Conservation (phyloP, 2,888 invertebrate species). For the Spicauda simplicius region DNA sequence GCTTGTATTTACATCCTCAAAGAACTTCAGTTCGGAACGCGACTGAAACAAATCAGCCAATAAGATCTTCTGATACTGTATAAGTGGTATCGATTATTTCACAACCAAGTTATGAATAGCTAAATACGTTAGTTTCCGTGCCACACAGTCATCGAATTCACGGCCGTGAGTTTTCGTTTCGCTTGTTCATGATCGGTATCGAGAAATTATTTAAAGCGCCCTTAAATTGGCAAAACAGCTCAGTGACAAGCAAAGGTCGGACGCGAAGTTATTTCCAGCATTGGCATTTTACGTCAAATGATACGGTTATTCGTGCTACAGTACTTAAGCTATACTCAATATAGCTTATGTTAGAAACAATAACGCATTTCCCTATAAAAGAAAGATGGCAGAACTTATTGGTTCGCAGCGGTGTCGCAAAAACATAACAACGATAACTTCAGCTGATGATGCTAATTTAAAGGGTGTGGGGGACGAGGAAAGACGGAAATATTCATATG, state of each 20-base stretch:
- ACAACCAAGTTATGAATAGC: neutral
- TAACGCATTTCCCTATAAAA: too few relatives aligned
- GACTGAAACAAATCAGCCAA: neutral
- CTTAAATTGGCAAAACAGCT: neutral
- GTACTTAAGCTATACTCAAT: too few relatives aligned
- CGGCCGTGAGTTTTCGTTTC: conserved; percentile 8
- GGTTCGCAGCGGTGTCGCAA: too few relatives aligned
- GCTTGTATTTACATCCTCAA: too few relatives aligned
- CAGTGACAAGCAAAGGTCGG: conserved; percentile 12
- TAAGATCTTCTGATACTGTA: neutral
- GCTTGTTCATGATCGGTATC: conserved; percentile 4
- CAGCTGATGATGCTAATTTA: too few relatives aligned
- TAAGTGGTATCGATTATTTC: neutral
- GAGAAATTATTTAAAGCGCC: conserved; percentile 9
- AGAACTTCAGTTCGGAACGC: neutral
- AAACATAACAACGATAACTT: too few relatives aligned
- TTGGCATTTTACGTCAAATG: too few relatives aligned
- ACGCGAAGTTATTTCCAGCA: conserved; percentile 1
- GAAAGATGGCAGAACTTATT: too few relatives aligned
- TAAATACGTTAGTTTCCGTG: conserved; percentile 2
- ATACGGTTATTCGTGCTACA: too few relatives aligned
- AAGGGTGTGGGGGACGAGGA: too few relatives aligned
- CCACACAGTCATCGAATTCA: conserved; percentile 14
- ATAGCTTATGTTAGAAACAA: too few relatives aligned
- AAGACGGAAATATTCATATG: too few relatives aligned